Conservation (phyloP, 2,113 vertebrate species). For the Turdus rufiventris region DNA sequence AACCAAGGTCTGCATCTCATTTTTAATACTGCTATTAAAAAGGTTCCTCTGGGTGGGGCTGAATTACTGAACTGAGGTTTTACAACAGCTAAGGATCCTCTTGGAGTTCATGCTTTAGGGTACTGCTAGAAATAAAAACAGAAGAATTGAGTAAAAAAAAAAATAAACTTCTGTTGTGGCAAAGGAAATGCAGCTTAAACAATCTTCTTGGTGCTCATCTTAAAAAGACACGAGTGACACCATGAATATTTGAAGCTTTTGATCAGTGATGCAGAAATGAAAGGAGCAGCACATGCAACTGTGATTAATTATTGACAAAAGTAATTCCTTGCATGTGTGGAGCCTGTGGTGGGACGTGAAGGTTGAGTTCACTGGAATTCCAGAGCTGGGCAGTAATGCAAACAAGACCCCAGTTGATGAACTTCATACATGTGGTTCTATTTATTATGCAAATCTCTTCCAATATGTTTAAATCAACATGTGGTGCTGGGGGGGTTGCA, state of each 20-base stretch:
- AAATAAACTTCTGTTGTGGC: neutral
- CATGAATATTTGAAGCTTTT: neutral
- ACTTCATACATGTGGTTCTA: neutral
- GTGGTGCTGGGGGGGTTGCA: neutral
- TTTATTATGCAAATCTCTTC: slow-evolving; percentile 16
- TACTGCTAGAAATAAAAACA: neutral
- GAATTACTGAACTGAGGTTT: neutral
- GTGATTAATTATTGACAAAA: slow-evolving; percentile 46
- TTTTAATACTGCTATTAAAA: neutral
- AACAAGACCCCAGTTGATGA: neutral
- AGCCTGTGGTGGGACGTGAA: neutral
- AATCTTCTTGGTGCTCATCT: accelerated
- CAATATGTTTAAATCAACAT: neutral
- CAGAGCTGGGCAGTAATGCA: neutral
- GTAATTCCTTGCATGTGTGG: neutral
- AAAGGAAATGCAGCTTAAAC: neutral
- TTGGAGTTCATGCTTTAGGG: neutral
- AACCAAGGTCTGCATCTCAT: neutral
- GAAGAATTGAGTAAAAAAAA: neutral
- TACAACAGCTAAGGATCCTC: neutral
- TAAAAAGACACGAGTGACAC: neutral
- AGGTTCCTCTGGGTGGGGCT: neutral
- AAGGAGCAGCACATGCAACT: neutral
- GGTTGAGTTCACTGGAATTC: slow-evolving; percentile 34
- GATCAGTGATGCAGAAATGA: slow-evolving; percentile 6